These are phyloP conservation scores for Acipenser ruthenus DNA, from an alignment of 2,797 vertebrate species.

Conservation along the genomic window DNA sequence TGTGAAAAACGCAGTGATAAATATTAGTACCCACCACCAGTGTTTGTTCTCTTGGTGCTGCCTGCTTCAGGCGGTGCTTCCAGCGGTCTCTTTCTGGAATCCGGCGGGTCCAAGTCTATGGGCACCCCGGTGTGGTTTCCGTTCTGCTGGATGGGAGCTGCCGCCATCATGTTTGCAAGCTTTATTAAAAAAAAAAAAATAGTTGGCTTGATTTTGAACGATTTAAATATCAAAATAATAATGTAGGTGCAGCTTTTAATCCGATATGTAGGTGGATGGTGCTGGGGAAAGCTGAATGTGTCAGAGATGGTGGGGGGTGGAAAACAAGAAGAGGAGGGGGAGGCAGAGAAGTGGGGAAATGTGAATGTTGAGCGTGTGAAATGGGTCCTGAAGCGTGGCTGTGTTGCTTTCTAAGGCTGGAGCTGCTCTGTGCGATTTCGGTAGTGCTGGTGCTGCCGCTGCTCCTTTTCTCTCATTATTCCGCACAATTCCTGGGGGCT, in stretches of 20 bases:
- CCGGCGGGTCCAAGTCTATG: conserved; percentile 66
- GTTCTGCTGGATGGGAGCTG: conserved; percentile 70
- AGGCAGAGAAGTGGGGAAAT: conserved; percentile 2
- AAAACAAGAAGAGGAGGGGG: conserved; percentile 10
- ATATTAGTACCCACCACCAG: conserved; percentile 55
- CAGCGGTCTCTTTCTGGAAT: conserved; percentile 66
- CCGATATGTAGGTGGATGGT: conserved; percentile 22
- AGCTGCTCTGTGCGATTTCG: conserved; percentile 13
- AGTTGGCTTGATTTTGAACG: conserved; percentile 13
- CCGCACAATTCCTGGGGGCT: neutral
- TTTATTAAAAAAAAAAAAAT: conserved; percentile 5
- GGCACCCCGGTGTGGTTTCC: conserved; percentile 65
- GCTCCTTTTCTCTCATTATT: conserved; percentile 14
- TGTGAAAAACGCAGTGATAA: conserved; percentile 6
- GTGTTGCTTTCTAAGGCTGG: conserved; percentile 1
- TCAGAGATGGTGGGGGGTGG: conserved; percentile 34
- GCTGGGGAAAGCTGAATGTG: conserved; percentile 34
- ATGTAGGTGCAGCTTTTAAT: conserved; percentile 18
- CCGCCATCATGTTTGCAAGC: conserved; percentile 67
- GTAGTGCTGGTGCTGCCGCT: conserved; percentile 9
- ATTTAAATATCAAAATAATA: conserved; percentile 11
- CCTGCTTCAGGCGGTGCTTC: conserved; percentile 67
- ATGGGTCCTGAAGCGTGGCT: conserved; percentile 10
- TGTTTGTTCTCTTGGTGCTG: conserved; percentile 72
- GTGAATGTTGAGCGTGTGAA: conserved; percentile 13